Evolutionary conservation across 2,113 vertebrate genomes (phyloP), one percentile per base, ranked within the genome.

Genomic region (Sebastes fasciatus): DNA sequence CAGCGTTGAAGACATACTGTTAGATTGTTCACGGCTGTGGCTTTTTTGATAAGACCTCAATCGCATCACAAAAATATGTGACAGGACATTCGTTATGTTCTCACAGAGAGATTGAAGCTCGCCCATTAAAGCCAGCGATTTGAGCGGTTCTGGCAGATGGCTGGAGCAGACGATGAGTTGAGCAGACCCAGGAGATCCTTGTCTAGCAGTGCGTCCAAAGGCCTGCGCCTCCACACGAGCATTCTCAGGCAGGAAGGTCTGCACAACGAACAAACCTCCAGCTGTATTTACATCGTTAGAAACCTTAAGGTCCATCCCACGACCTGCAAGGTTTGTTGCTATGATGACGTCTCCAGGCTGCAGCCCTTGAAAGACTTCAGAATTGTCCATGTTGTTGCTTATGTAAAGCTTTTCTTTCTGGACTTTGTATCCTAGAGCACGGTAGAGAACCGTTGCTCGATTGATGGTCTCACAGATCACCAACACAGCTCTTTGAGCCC

Each of bases 381-480:
- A 61, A 8, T 92, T 92, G 81, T 94, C 73, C 55, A 78, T 82
- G 48, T 93, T 92, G 82, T 93, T 94, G 62, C 77, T 92, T 6
- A 78, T 88, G 68, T 94, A 94, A 12, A 88, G 70, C 48, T 45
- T 92, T 13, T 86, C 77, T 2, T 77, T 65, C 0, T 2, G 4
- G 8, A 86, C 77, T 0, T 13, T 16, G 14, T 58, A 0, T 61
- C 4, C n/a, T 1, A 94, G 4, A n/a, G 76, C 60, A 1, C 8
- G 1, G 0, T 90, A 1, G 1, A 94, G 6, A 6, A 2, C 40
- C 6, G 86, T 48, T n/a, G 94, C 93, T n/a, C 16, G 60, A 1
- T 77, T 83, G 69, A 95, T 94, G 21, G 93, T 94, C 81, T 95
- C 92, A 91, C 94, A 95, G 85, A 94, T 93, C 42, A 95, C 49